phyloP scores from a whole-genome alignment of 53 echinoderm and acorn worm genomes.

The Mesocentrotus franciscanus region DNA sequence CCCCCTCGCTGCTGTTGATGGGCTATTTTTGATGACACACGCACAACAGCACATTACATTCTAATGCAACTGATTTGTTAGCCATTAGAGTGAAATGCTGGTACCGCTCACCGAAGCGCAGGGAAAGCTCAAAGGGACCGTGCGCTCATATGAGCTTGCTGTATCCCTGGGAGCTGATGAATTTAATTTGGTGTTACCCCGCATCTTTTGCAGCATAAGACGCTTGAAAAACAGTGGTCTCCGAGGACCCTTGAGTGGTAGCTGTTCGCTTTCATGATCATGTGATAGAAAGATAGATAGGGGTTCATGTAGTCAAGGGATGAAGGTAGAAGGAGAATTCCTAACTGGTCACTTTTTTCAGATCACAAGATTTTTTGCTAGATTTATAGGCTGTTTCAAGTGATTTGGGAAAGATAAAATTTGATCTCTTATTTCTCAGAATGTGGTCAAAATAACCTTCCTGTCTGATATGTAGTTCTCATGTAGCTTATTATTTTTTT shows the following conservation, averaged over 20 bases:
- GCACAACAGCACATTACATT: neutral
- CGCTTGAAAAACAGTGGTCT: slow-evolving; percentile 27
- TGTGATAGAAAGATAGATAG: neutral
- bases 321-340: neutral
- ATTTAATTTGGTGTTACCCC: slow-evolving; percentile 48
- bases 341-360: neutral
- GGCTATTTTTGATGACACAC: neutral
- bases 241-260: neutral
- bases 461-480: neutral
- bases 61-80: slow-evolving; percentile 46
- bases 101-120: neutral
- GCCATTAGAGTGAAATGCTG: slow-evolving; percentile 28
- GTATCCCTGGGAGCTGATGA: slow-evolving; percentile 34
- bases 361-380: neutral
- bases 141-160: slow-evolving; percentile 1
- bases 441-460: neutral
- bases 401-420: slow-evolving; percentile 6
- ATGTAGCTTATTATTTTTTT: neutral
- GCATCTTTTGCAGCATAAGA: slow-evolving; percentile 17
- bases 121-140: slow-evolving; percentile 35
- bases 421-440: neutral
- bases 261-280: neutral
- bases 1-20: neutral
- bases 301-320: neutral
- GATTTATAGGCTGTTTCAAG: slow-evolving; percentile 22